Base-by-base conservation (phyloP, 2,888 invertebrate genomes). In the Acronicta psi region DNA sequence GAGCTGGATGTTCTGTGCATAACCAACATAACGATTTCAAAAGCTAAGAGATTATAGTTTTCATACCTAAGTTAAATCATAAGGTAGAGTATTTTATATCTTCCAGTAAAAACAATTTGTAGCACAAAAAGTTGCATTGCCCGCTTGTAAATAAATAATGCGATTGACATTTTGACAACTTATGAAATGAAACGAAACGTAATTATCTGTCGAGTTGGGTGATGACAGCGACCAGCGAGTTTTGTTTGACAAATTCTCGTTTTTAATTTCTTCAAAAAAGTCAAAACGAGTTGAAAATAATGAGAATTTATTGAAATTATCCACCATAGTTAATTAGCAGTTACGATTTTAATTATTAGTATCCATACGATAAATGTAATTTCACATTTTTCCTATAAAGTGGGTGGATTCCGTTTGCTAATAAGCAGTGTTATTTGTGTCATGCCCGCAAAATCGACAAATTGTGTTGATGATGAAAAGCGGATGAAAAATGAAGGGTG, bases 401-500 rank as follows among this genome's bases (percentile, higher is more conserved):
- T 93, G 93, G 93, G 93, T 90, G 92, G 91, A 88, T 88, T 86
- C 80, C 72, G 66, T 74, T 78, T 75, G 66, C 38, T 75, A 69
- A 68, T 79, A 82, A 75, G 74, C 81, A 84, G 82, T 83, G 81
- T 84, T 86, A 85, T 86, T 87, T 87, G 88, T 91, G 92, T 88
- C 88, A 91, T 91, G 91, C 85, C 89, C 84, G 85, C 84, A 84
- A 86, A 86, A 84, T 86, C 80, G 75, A 79, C 75, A 66, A 80
- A 81, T 82, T 81, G 81, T 80, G 76, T 80, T 89, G 88, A 93
- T 92, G 86, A 93, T 94, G 93, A 79, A 73, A 80, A 81, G 78
- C 76, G 57, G 67, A 59, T 84, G 75, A 93, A 95, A 92, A 94
- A 95, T 95, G 95, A 95, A 95, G 94, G 95, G 95, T 83, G 93